Evolutionary conservation across 2,113 vertebrate genomes (phyloP), one percentile per base, ranked within the genome.

Genomic region (Tragelaphus imberbis): DNA sequence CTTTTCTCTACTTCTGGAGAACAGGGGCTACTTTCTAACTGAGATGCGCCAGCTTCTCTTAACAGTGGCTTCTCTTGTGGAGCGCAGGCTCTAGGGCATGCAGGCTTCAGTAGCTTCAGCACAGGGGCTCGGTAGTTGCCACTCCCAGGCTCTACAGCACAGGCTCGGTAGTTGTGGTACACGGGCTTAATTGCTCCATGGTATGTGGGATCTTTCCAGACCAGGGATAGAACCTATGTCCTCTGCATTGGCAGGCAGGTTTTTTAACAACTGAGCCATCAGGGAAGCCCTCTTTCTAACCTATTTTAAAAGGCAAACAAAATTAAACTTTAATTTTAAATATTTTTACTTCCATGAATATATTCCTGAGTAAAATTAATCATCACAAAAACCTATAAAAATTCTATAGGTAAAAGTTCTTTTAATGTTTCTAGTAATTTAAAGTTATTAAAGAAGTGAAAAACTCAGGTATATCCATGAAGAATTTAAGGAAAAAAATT

Each of bases 251-350:
- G 71, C 71, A 77, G 71, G 23, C 40, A 44, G 40, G 44, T 77
- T 44, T 44, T 77, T 44, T 44, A 27, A 40, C 40, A 44, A 27
- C 71, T 77, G 40, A 77, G 36, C 21, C 36, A 27, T 27, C 23
- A 44, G 40, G 40, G 71, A 77, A 27, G 12, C 40, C 36, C 6
- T 92, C 51, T 80, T 77, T 84, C 40, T 91, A 90, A 44, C 7
- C 33, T 79, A 68, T 94, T 95, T 77, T 53, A 82, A 95, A 96
- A 91, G 79, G 23, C 14, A 56, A 75, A 51, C 13, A 27, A 44
- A 85, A 68, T 59, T 90, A 21, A 5, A 40, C 36, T 84, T 87
- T 59, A 47, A 2, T 79, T 91, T 95, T 40, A 94, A 96, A 84
- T 77, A 88, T n/a, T 82, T 7, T 85, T 63, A 23, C 19, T 75